A percentile compares a stretch with the other conserved stretches of the same genome.
Evolutionary conservation across 1,140 invertebrate genomes (phyloP).

Genomic region (Drosophila ironensis): DNA sequence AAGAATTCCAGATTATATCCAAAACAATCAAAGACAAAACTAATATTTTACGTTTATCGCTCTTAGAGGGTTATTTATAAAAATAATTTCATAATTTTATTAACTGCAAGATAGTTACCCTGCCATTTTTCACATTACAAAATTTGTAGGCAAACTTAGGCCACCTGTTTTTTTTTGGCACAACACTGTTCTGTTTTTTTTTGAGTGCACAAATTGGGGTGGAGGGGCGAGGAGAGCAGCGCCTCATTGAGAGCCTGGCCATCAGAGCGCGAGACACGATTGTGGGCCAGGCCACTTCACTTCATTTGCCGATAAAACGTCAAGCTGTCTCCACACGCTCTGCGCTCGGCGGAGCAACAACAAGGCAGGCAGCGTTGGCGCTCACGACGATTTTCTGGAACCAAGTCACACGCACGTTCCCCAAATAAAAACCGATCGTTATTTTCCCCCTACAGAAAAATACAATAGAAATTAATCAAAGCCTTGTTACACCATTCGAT

Average conservation of each 20-base stretch:
- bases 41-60: no score
- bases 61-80: no score
- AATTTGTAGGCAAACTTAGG: no score
- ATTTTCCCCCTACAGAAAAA: conserved; percentile 50
- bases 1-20: no score
- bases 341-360: conserved; percentile 39
- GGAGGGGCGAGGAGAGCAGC: conserved; percentile 17
- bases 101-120: not conserved
- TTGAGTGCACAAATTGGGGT: not conserved
- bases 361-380: conserved; percentile 4
- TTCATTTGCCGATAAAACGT: conserved; percentile 76
- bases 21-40: no score
- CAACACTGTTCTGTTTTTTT: not conserved
- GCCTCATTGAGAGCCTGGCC: not conserved
- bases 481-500: conserved; percentile 35
- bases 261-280: conserved; percentile 45
- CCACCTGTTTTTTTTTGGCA: no score
- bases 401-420: conserved; percentile 60
- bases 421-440: conserved; percentile 35
- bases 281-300: conserved; percentile 50
- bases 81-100: no score
- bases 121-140: no score
- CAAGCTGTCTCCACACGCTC: conserved; percentile 54
- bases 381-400: conserved; percentile 33
- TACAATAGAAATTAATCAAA: conserved; percentile 51